These are phyloP conservation scores for Hirtodrosophila duncani DNA, from an alignment of 2,888 invertebrate genomes.

Conservation along the genomic window DNA sequence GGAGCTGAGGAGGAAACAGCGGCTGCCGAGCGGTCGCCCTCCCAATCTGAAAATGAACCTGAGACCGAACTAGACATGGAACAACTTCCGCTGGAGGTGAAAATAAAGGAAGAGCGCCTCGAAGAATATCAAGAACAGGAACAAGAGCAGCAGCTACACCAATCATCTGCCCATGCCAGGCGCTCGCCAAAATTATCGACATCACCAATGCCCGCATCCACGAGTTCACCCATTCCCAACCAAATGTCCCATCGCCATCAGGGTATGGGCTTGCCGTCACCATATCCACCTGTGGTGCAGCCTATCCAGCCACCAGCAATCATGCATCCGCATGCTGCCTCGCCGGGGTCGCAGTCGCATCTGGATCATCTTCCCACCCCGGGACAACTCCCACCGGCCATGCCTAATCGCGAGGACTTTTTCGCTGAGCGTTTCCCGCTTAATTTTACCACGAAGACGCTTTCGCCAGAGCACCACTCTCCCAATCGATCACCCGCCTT, in stretches of 20 bases:
- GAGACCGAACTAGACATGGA: slow-evolving; percentile 37
- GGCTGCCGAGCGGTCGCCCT: no score
- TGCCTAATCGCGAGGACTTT: slow-evolving; percentile 75
- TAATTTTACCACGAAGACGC: slow-evolving; percentile 71
- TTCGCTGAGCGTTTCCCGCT: slow-evolving; percentile 74
- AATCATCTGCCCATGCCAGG: background rate
- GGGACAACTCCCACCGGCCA: slow-evolving; percentile 74
- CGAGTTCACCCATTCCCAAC: slow-evolving; percentile 2
- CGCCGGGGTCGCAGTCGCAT: slow-evolving; percentile 78
- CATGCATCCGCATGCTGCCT: slow-evolving; percentile 78
- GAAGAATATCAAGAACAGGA: slow-evolving; percentile 48
- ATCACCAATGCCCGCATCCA: no score
- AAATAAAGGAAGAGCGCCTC: slow-evolving; percentile 74
- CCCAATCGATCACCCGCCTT: slow-evolving; percentile 76
- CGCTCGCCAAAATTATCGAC: slow-evolving; percentile 21
- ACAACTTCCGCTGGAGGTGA: slow-evolving; percentile 62
- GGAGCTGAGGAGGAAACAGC: slow-evolving; percentile 9
- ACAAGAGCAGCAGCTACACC: slow-evolving; percentile 22
- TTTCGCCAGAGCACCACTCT: slow-evolving; percentile 76
- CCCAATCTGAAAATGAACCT: slow-evolving; percentile 8
- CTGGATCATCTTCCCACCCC: slow-evolving; percentile 75
- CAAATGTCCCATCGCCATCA: slow-evolving; percentile 6
- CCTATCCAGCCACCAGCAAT: slow-evolving; percentile 74
- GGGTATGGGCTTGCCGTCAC: slow-evolving; percentile 14
- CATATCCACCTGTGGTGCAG: slow-evolving; percentile 78